Evolutionary conservation across 1,140 invertebrate genomes (phyloP).

Genomic region (Drosophila parvula): DNA sequence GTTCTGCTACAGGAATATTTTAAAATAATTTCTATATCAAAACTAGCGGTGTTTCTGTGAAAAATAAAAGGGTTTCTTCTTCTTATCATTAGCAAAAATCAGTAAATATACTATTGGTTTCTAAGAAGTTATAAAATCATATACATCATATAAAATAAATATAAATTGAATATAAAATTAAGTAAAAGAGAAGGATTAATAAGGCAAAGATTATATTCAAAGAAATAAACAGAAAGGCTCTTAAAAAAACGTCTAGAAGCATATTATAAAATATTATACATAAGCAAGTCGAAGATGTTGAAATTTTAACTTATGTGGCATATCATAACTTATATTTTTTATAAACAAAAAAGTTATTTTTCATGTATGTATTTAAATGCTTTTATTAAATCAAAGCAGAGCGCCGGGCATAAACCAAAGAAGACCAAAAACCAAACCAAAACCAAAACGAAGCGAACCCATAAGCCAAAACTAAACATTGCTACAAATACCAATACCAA

Average conservation of each 20-base stretch:
- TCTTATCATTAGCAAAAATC: no score
- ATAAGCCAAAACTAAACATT: slow-evolving; percentile 63
- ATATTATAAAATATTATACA: background rate
- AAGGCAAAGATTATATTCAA: no score
- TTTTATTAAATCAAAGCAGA: slow-evolving; percentile 56
- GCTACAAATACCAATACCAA: slow-evolving; percentile 67
- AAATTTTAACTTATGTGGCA: background rate
- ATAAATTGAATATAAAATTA: no score
- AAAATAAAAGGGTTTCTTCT: no score
- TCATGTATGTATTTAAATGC: slow-evolving; percentile 16
- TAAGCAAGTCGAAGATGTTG: background rate
- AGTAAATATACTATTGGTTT: background rate
- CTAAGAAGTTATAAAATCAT: background rate
- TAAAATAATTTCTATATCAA: background rate
- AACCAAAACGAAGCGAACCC: slow-evolving; percentile 41
- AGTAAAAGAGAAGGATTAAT: no score
- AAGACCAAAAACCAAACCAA: slow-evolving; percentile 46
- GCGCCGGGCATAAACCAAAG: slow-evolving; percentile 44
- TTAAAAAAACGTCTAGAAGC: background rate
- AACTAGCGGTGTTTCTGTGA: no score
- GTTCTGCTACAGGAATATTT: background rate
- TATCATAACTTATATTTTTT: no score
- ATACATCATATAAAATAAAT: background rate
- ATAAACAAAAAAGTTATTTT: no score
- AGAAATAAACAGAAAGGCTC: no score